phyloP scores from a whole-genome alignment of 2,113 vertebrate genomes.

The Cyprinodon brontotheroides region DNA sequence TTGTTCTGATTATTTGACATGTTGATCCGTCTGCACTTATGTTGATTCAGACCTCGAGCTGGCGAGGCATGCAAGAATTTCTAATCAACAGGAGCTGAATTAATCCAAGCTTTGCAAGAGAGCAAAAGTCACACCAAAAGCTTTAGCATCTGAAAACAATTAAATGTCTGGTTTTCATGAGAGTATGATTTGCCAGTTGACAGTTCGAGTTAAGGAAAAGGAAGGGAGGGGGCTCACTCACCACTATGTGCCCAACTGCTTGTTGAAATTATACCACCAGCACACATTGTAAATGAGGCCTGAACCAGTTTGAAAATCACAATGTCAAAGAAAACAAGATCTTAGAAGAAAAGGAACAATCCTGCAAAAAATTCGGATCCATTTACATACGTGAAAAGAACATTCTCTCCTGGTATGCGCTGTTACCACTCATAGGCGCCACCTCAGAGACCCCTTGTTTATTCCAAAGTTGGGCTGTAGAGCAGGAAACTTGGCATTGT shows the following conservation, averaged over 20 bases:
- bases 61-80: conserved; percentile 52
- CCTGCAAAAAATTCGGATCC: conserved; percentile 22
- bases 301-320: conserved; percentile 40
- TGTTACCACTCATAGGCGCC: conserved; percentile 20
- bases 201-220: conserved; percentile 55
- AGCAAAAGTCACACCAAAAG: conserved; percentile 70
- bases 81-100: conserved; percentile 63
- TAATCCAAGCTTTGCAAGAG: conserved; percentile 60
- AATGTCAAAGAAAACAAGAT: conserved; percentile 38
- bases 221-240: not conserved
- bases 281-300: conserved; percentile 56
- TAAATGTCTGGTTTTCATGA: conserved; percentile 78
- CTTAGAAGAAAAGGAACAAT: conserved; percentile 40
- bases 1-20: conserved; percentile 11
- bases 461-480: conserved; percentile 1
- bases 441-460: conserved; percentile 17
- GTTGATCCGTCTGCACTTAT: conserved; percentile 11
- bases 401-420: conserved; percentile 34
- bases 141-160: conserved; percentile 79
- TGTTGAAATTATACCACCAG: conserved; percentile 55
- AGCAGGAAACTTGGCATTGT: not conserved
- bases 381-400: conserved; percentile 13
- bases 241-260: conserved; percentile 30
- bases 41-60: conserved; percentile 32
- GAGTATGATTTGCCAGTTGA: conserved; percentile 71